Base-by-base conservation (phyloP, 2,113 vertebrate genomes). In the Steatornis caripensis region DNA sequence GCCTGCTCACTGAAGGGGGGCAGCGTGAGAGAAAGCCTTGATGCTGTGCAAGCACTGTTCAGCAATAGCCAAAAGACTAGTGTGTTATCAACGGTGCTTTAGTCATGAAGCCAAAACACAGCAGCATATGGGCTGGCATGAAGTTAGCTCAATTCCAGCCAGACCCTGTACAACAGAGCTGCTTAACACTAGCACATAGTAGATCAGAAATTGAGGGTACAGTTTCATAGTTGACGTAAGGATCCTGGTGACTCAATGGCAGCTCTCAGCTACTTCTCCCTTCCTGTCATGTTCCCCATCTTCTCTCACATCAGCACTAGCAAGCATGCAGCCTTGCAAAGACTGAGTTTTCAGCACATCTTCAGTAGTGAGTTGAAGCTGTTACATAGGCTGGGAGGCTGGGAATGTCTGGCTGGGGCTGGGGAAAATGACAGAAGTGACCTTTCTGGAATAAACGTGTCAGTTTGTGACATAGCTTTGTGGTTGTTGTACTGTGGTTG, bases 381-480 rank as follows among this genome's bases (percentile, higher is more conserved):
- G 26, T 83, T 92, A 13, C 0, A 0, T 37, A 30, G 34, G 46
- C 2, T 4, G 12, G 12, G 41, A 37, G 17, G 17, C 36, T 75
- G 77, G 51, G 46, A 75, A 71, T 37, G 41, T 17, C 75, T 95
- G 51, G 8, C 68, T 82, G 61, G n/a, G 45, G 24, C 30, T 49
- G 36, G 27, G n/a, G 70, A 54, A 75, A 54, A 53, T 78, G 55
- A 64, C 46, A 89, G 55, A 71, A 82, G 48, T 66, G 65, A 64
- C 68, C 34, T 78, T 95, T 62, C 89, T 84, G 60, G 71, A 92
- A 51, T 1, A 58, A 51, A 69, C 0, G 0, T 43, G 36, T 64
- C 51, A 11, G 36, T 81, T 71, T 84, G 80, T 75, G 84, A 64
- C 36, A 41, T 15, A 51, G 54, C 46, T 68, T 51, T 11, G 11